Percentiles rank a stretch among this genome's conserved stretches.
Evolutionary conservation across 2,113 vertebrate species (phyloP).

Genomic region (Limanda limanda): DNA sequence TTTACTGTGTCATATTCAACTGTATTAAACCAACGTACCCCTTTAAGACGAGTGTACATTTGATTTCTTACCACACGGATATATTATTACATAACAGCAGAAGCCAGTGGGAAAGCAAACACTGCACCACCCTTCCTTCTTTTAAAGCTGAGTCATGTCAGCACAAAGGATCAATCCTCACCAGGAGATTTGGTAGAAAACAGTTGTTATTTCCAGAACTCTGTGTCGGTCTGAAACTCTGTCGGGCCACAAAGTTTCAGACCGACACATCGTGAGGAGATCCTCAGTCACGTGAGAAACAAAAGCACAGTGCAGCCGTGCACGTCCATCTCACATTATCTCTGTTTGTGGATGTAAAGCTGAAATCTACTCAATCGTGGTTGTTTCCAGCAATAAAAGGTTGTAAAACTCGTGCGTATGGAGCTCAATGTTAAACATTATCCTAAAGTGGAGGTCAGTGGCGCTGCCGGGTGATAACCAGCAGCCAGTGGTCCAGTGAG

Average conservation of each 20-base stretch:
- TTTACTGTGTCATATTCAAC: no score
- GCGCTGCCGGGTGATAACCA: background rate
- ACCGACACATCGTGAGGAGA: no score
- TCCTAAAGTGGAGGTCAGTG: background rate
- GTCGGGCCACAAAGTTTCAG: no score
- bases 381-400: background rate
- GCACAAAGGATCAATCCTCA: background rate
- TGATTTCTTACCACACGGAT: no score
- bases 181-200: no score
- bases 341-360: slow-evolving; percentile 11
- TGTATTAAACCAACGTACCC: no score
- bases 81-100: background rate
- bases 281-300: no score
- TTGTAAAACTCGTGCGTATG: slow-evolving; percentile 6
- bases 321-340: background rate
- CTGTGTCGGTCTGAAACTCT: no score
- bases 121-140: background rate
- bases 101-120: background rate
- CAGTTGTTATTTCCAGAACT: no score
- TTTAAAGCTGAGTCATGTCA: background rate
- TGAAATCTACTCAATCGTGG: background rate
- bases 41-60: no score
- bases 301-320: background rate
- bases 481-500: background rate
- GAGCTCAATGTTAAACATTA: slow-evolving; percentile 9